phyloP scores from a whole-genome alignment of 1,140 invertebrate species.

The Octopus sinensis region DNA sequence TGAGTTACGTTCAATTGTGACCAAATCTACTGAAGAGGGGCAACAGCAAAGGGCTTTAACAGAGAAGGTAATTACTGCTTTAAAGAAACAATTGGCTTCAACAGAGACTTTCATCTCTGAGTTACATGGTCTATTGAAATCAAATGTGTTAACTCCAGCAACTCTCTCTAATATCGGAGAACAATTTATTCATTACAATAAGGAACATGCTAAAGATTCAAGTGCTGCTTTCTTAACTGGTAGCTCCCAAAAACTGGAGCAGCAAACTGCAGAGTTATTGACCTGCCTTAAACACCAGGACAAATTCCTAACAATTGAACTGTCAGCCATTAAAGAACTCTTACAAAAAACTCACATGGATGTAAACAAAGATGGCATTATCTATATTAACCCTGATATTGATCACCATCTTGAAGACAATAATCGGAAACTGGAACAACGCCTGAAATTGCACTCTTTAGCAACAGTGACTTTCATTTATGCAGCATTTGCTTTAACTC shows the following conservation, averaged over 20 bases:
- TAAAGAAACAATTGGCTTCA: constrained; percentile 31
- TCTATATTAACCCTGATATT: constrained; percentile 53
- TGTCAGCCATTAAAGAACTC: constrained; percentile 33
- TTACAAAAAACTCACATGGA: constrained; percentile 17
- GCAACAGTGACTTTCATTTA: constrained; percentile 45
- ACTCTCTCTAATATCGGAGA: no score
- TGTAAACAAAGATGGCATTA: constrained; percentile 26
- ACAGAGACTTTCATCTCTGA: constrained; percentile 39
- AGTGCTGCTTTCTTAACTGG: no score
- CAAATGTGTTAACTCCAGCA: no score
- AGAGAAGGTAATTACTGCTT: constrained; percentile 30
- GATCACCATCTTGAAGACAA: constrained; percentile 39
- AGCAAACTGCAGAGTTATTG: constrained; percentile 39
- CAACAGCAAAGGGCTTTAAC: constrained; percentile 33
- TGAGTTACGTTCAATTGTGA: constrained; percentile 65
- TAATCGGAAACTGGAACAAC: constrained; percentile 48
- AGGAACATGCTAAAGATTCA: no score
- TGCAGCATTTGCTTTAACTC: constrained; percentile 40
- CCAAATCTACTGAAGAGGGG: constrained; percentile 46
- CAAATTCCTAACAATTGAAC: constrained; percentile 25
- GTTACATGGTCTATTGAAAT: constrained; percentile 11
- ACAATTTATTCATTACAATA: no score
- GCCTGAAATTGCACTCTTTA: constrained; percentile 49
- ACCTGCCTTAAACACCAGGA: constrained; percentile 36
- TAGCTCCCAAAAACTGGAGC: constrained; percentile 17